Base-by-base conservation (phyloP, 1,140 invertebrate genomes). In the Drosophila kohkoa region DNA sequence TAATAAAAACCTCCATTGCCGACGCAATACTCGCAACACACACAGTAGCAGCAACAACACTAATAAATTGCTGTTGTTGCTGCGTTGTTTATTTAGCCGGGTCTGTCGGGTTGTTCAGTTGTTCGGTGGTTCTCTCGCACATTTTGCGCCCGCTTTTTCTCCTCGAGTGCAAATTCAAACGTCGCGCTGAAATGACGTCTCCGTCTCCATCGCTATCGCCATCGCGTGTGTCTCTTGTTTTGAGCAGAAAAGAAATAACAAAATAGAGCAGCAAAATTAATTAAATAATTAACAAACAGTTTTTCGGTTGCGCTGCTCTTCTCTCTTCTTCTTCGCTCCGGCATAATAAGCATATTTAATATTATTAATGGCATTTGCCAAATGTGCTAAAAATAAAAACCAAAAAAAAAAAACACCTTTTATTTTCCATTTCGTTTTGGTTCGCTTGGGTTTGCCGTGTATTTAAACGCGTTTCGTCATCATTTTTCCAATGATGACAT, bases 161-260 rank as follows among this genome's bases (percentile, higher is more conserved):
- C 16, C 16, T 25, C 11, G 83, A 87, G 83, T 87, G 83, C 83
- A 77, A 88, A 82, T 87, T 82, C 73, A 60, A 83, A 75, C 80
- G 83, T 80, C 67, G 83, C 68, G 74, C 69, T 83, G 83, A 72
- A 75, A 79, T 80, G 82, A 80, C 83, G 80, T 60, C 20, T 25
- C 20, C 20, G 20, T 25, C 49, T 55, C 7, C 68, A 28, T 25
- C 35, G 30, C 5, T 59, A 71, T 87, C 35, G 30, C 5, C 64
- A 71, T 87, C 82, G 82, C 83, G 82, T 86, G 83, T 65, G 25
- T 35, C 51, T 55, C 15, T 15, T 25, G 48, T 75, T 66, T 72
- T 72, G 46, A 28, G n/a, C 25, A 48, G 28, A 25, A 55, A 28
- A 15, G 20, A 25, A 25, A 32, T 46, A 67, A 68, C 55, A 74